These are phyloP conservation scores for Dicrostonyx torquatus DNA, from an alignment of 2,797 vertebrate genomes.

Conservation along the genomic window DNA sequence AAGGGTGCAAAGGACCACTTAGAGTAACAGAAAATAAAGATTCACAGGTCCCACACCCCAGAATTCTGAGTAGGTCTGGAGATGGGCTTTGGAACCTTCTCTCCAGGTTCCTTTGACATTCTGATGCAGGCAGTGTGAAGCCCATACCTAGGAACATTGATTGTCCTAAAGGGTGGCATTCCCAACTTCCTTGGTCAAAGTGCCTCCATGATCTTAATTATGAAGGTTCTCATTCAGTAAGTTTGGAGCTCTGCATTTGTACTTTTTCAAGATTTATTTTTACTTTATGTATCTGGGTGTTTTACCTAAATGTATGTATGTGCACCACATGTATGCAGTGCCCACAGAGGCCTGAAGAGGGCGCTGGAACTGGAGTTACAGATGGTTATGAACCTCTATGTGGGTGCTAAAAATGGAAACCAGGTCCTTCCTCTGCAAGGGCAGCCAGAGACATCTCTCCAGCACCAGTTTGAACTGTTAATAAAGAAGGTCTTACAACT, in stretches of 20 bases:
- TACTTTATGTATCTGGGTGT: not conserved
- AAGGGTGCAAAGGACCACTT: not conserved
- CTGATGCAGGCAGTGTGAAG: not conserved
- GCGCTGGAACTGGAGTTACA: not conserved
- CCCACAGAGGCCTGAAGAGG: not conserved
- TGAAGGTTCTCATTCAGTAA: not conserved
- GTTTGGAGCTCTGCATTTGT: not conserved
- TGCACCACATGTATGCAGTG: not conserved
- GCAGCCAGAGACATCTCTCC: not conserved
- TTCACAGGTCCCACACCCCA: not conserved
- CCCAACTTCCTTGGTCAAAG: not conserved
- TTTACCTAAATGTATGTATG: not conserved
- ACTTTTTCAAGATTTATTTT: not conserved
- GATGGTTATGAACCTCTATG: not conserved
- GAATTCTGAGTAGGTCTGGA: conserved; percentile 25
- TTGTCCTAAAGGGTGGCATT: not conserved
- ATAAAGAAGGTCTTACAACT: not conserved
- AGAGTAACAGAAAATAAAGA: not conserved
- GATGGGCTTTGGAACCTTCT: not conserved
- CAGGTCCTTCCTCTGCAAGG: not conserved
- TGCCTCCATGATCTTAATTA: not conserved
- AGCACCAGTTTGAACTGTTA: not conserved
- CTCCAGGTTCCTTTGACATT: conserved; percentile 5
- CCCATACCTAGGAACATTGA: not conserved
- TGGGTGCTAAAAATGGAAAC: not conserved